These are phyloP conservation scores for Ornithorhynchus anatinus DNA, from an alignment of 2,113 vertebrate species.

Conservation along the genomic window DNA sequence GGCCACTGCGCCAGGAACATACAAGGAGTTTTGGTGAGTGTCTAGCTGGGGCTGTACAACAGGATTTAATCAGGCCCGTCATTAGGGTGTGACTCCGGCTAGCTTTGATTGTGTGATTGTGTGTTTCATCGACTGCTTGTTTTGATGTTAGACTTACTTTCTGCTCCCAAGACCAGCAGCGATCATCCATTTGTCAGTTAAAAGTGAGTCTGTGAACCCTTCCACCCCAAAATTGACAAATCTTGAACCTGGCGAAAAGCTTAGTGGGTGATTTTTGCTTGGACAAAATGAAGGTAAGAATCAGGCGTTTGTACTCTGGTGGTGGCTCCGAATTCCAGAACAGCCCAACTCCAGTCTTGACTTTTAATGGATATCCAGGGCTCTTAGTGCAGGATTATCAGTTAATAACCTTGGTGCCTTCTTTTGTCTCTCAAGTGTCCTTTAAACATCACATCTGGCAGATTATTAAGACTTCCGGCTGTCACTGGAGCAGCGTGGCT, in stretches of 20 bases:
- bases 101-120: no score
- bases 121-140: no score
- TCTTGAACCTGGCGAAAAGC: background rate
- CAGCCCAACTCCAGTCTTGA: slow-evolving; percentile 28
- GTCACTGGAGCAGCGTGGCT: slow-evolving; percentile 49
- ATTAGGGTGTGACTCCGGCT: no score
- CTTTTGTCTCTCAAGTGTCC: slow-evolving; percentile 29
- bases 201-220: slow-evolving; percentile 10
- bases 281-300: slow-evolving; percentile 7
- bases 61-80: no score
- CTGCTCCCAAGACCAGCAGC: background rate
- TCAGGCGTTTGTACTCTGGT: background rate
- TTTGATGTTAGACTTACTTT: slow-evolving; percentile 9
- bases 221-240: background rate
- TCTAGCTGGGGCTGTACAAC: no score
- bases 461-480: slow-evolving; percentile 60
- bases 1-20: no score
- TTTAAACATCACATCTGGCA: slow-evolving; percentile 39
- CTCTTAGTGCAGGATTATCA: slow-evolving; percentile 25
- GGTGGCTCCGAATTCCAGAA: slow-evolving; percentile 15
- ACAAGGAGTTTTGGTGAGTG: no score
- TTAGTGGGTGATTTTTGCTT: slow-evolving; percentile 5
- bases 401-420: slow-evolving; percentile 7
- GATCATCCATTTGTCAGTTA: slow-evolving; percentile 30
- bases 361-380: slow-evolving; percentile 21